Conservation (phyloP, 2,797 vertebrate genomes). For the Iguana delicatissima region DNA sequence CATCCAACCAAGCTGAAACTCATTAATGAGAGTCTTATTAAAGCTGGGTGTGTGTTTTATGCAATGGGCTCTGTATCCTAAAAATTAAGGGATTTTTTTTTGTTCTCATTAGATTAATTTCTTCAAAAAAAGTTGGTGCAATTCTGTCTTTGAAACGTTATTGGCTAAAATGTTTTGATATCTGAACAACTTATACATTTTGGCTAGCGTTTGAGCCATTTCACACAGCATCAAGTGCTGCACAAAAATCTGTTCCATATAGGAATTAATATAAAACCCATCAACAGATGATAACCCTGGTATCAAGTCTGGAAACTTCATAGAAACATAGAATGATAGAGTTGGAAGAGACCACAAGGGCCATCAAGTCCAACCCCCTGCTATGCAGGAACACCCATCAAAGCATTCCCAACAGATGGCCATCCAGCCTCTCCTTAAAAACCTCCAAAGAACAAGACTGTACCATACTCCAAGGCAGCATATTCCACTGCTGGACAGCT, state of each 20-base stretch:
- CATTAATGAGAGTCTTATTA: constrained; percentile 17
- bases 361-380: too few species aligned
- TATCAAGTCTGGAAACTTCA: too few species aligned
- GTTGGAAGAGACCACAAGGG: too few species aligned
- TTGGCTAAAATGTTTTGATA: constrained; percentile 41
- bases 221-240: constrained; percentile 53
- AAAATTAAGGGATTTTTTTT: constrained; percentile 34
- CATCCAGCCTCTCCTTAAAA: too few species aligned
- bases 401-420: too few species aligned
- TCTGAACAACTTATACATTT: constrained; percentile 8
- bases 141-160: constrained; percentile 36
- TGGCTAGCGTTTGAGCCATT: constrained; percentile 10
- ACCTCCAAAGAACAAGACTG: too few species aligned
- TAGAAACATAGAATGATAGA: too few species aligned
- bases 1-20: constrained; percentile 14
- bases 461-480: too few species aligned
- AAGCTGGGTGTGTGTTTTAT: constrained; percentile 18
- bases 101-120: constrained; percentile 37
- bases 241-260: not conserved
- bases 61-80: not conserved
- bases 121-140: constrained; percentile 12
- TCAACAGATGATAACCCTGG: not conserved
- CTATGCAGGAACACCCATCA: too few species aligned
- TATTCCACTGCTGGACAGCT: too few species aligned
- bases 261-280: not conserved